Percentiles rank a stretch among this genome's conserved stretches.
Evolutionary conservation across 1,140 invertebrate genomes (phyloP).

Genomic region (Drosophila persimilis): DNA sequence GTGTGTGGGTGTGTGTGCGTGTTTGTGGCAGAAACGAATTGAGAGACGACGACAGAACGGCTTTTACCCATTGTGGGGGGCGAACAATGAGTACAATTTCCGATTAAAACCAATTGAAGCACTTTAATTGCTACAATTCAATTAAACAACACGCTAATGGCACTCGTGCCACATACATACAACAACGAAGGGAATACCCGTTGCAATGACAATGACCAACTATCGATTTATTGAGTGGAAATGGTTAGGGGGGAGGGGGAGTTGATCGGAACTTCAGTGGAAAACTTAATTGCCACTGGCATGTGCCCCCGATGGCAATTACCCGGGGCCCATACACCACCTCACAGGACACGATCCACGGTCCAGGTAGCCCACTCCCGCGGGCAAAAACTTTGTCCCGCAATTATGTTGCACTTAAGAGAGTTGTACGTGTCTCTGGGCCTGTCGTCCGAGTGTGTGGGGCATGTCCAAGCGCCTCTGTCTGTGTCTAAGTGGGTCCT

Average conservation of each 20-base stretch:
- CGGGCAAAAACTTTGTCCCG: conserved; percentile 34
- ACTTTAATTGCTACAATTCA: conserved; percentile 81
- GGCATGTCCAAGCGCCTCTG: background rate
- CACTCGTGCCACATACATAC: conserved; percentile 16
- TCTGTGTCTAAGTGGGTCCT: conserved; percentile 2
- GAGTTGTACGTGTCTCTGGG: conserved; percentile 69
- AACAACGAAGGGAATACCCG: conserved; percentile 4
- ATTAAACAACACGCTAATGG: conserved; percentile 78
- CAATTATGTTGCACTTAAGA: conserved; percentile 81
- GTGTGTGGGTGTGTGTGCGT: background rate
- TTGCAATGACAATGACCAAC: conserved; percentile 12
- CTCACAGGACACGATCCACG: no score
- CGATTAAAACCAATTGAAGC: conserved; percentile 81
- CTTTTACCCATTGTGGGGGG: conserved; percentile 36
- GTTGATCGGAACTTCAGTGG: no score
- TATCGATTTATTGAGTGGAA: conserved; percentile 63
- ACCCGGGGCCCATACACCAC: conserved; percentile 2
- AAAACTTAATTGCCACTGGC: conserved; percentile 71
- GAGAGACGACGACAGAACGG: conserved; percentile 13
- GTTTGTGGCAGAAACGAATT: background rate
- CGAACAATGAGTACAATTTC: conserved; percentile 77
- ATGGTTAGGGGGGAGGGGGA: background rate
- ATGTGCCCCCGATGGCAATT: conserved; percentile 41
- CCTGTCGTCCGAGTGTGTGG: background rate
- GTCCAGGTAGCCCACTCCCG: background rate